These are phyloP conservation scores for Agrotis puta DNA, from an alignment of 2,888 invertebrate genomes.

Conservation along the genomic window DNA sequence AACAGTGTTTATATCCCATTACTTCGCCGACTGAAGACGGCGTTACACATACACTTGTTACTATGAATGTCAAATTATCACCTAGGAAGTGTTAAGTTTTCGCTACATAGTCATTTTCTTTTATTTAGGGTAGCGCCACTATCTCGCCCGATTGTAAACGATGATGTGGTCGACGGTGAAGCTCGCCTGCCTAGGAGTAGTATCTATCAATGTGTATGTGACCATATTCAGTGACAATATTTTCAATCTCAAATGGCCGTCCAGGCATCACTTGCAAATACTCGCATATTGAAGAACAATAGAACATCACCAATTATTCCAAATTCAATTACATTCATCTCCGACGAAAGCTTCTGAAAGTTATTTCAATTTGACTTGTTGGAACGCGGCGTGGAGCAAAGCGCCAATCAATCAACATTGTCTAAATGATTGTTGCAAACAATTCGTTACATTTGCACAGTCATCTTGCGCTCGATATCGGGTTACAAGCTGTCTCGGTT, in stretches of 20 bases:
- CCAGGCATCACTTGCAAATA: background rate
- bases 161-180: too few relatives aligned
- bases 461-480: conserved; percentile 67
- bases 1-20: conserved; percentile 57
- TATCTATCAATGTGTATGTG: background rate
- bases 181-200: too few relatives aligned
- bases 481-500: conserved; percentile 64
- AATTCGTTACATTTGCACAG: conserved; percentile 71
- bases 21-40: conserved; percentile 34
- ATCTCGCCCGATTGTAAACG: too few relatives aligned
- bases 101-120: background rate
- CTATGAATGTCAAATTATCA: conserved; percentile 35
- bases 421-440: conserved; percentile 69
- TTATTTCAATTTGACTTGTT: conserved; percentile 53
- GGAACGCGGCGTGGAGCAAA: conserved; percentile 16
- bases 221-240: background rate
- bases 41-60: conserved; percentile 31
- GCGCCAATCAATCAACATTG: conserved; percentile 66
- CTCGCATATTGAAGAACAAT: background rate
- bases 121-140: too few relatives aligned
- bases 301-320: conserved; percentile 15
- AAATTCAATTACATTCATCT: conserved; percentile 17
- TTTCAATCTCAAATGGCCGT: background rate
- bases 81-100: conserved; percentile 13
- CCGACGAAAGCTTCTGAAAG: conserved; percentile 29